These are phyloP conservation scores for Falco peregrinus DNA, from an alignment of 2,797 vertebrate genomes.

Conservation along the genomic window DNA sequence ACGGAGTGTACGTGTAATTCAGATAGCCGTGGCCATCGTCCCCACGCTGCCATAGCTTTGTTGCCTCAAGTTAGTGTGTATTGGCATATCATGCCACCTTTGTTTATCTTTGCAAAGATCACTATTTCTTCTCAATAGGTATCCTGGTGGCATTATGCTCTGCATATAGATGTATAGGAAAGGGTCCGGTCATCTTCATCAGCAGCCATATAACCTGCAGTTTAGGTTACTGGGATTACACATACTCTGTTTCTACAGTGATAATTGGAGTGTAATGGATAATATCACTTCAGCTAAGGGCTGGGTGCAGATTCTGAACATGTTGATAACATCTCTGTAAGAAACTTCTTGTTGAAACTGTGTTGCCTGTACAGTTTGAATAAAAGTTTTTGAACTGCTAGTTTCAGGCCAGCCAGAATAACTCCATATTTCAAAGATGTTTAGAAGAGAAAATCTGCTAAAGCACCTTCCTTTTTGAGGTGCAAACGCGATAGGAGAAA, in stretches of 20 bases:
- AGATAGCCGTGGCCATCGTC: accelerated
- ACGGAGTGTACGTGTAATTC: not conserved
- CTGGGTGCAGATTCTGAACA: not conserved
- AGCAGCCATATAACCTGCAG: not conserved
- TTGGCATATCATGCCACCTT: not conserved
- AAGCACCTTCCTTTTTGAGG: not conserved
- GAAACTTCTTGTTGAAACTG: not conserved
- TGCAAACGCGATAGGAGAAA: not conserved
- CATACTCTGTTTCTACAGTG: not conserved
- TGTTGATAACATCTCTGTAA: not conserved
- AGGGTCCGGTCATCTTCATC: not conserved
- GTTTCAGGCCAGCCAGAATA: not conserved
- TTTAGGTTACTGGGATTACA: not conserved
- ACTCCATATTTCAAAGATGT: not conserved
- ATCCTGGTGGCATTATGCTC: not conserved
- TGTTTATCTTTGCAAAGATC: not conserved
- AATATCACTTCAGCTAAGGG: not conserved
- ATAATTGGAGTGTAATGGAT: not conserved
- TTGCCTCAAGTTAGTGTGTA: not conserved
- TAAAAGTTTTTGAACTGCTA: not conserved
- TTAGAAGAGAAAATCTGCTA: not conserved
- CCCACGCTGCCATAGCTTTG: not conserved
- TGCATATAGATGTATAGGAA: not conserved
- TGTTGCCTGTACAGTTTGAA: not conserved
- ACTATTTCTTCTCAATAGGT: not conserved